Base-by-base conservation (phyloP, 2,888 invertebrate genomes). In the Euproctis similis region DNA sequence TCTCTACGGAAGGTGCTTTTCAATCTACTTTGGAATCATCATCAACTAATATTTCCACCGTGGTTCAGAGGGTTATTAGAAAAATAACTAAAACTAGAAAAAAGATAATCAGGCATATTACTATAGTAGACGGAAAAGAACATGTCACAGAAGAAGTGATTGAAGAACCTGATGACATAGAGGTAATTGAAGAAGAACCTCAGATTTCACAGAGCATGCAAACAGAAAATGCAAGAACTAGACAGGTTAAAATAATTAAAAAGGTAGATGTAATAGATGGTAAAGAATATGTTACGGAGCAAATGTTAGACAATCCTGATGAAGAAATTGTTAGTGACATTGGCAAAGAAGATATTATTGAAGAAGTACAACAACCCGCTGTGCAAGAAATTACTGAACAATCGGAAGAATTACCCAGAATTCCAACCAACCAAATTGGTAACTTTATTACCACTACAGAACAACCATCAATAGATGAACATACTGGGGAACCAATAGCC, bases 331-430 rank as follows among this genome's bases (percentile, higher is more conserved):
- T 2, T 7, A 21, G 10, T 7, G 9, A 21, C 10, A 21, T 3
- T 2, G 95, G 94, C 0, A 91, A 92, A 69, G 94, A 95, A 67
- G 90, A 91, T 38, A 87, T 93, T 0, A 91, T 90, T 1, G 94
- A 95, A 73, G 94, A 95, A 75, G 81, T 94, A 0, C 94, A 95
- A 57, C 94, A 94, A 67, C 94, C 95, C 0, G 93, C 91, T 60
- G 91, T 91, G 57, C 76, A 91, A 4, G 90, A 91, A 69, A n/a
- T 12, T 4, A 7, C 11, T 8, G 16, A 24, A 12, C 14, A 19
- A 9, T 12, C 12, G n/a, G n/a, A 8, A 12, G 4, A n/a, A 16
- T 21, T 24, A 3, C 20, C 20, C n/a, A n/a, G n/a, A n/a, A n/a
- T n/a, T n/a, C n/a, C n/a, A n/a, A n/a, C n/a, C n/a, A n/a, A n/a